Evolutionary conservation across 1,140 invertebrate species (phyloP).

Genomic region (Aphidius gifuensis): DNA sequence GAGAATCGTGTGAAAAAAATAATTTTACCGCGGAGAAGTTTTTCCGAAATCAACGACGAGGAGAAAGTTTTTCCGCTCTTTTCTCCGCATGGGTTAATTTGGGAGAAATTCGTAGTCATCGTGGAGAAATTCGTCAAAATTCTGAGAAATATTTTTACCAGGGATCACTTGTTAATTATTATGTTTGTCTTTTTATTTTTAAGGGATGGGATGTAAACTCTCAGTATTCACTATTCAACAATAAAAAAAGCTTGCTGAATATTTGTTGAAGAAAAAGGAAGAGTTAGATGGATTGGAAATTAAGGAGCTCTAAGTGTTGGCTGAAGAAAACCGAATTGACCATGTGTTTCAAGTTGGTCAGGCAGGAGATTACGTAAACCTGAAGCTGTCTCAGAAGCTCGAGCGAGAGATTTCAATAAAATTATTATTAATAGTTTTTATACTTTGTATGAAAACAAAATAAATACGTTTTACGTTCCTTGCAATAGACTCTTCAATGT

Average conservation of each 20-base stretch:
- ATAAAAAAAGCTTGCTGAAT: conserved; percentile 28
- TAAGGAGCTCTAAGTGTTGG: conserved; percentile 27
- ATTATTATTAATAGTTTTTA: conserved; percentile 19
- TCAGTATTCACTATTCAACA: background rate
- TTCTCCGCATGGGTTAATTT: too few relatives aligned
- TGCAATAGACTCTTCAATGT: conserved; percentile 6
- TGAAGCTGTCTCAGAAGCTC: conserved; percentile 8
- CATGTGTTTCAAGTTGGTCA: conserved; percentile 28
- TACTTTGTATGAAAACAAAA: conserved; percentile 1
- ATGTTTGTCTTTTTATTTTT: too few relatives aligned
- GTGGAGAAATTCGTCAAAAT: too few relatives aligned
- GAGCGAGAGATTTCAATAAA: conserved; percentile 24
- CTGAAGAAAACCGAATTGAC: conserved; percentile 30
- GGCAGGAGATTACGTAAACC: conserved; percentile 26
- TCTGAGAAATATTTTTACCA: too few relatives aligned
- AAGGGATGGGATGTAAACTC: too few relatives aligned
- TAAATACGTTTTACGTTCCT: background rate
- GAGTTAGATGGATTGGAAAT: conserved; percentile 30
- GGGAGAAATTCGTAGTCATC: too few relatives aligned
- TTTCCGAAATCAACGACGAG: too few relatives aligned
- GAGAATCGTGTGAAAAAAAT: too few relatives aligned
- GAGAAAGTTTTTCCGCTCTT: too few relatives aligned
- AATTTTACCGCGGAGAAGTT: too few relatives aligned
- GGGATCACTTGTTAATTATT: too few relatives aligned
- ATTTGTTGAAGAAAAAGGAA: conserved; percentile 29